Base-by-base conservation (phyloP, 2,888 invertebrate species). In the Aethes cnicana region DNA sequence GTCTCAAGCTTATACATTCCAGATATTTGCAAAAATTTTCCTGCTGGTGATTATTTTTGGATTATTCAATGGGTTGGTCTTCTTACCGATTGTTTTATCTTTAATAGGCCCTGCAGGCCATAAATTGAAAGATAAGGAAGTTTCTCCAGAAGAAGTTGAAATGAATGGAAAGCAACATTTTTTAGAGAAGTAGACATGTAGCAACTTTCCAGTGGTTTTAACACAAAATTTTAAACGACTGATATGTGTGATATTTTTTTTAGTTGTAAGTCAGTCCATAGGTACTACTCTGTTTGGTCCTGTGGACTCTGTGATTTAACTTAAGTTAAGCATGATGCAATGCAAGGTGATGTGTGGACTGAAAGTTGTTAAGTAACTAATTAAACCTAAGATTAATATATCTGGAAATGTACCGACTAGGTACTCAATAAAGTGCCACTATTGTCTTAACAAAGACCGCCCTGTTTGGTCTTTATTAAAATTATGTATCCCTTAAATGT, bases 41-140 rank as follows among this genome's bases (percentile, higher is more conserved):
- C 84, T 94, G 35, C 79, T 95, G 49, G 95, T 96, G 1, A 94
- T 96, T 47, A 32, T 93, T 16, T 95, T 95, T 76, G 96, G 96
- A 26, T 78, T 96, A 9, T 96, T 94, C 74, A 94, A 95, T 74
- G 96, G 96, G 8, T 81, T 95, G 20, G 80, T 95, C 20, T 91
- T 95, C 56, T 81, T 96, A 57, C 96, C 96, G 3, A 94, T 95
- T 9, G 82, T 95, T 36, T 81, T 96, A 30, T 95, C 95, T 63
- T 82, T 93, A 53, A 81, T 95, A 41, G 96, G 96, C 1, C 95
- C 95, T 3, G 76, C 75, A 56, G 90, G 92, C 1, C 91, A 90
- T 61, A 76, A 68, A 55, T 55, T 61, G 32, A 62, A 64, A 17
- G 60, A 72, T 18, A 49, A 20, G 14, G 76, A 69, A 43, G 55